Base-by-base conservation (phyloP, 2,113 vertebrate genomes). In the Bubo bubo region DNA sequence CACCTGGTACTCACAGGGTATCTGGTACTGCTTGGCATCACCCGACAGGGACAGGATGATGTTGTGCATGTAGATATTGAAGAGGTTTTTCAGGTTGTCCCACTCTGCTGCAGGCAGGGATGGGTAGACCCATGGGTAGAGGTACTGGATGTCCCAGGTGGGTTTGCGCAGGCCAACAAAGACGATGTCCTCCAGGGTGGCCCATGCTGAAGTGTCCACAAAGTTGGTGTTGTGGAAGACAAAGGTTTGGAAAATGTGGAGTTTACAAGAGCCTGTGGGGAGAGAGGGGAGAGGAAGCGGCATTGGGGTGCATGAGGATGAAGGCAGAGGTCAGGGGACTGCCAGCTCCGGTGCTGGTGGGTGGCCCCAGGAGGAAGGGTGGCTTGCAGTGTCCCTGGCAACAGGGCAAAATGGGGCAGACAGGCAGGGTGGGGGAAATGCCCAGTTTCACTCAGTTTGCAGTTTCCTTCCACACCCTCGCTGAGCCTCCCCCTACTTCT, bases 1-100 rank as follows among this genome's bases (percentile, higher is more conserved):
- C 59, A 79, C 37, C 22, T 47, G 68, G 45, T 92, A 86, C 68
- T 86, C n/a, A 80, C 82, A 39, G 11, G 34, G 15, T 91, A 3
- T 67, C 28, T 73, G 59, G 82, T 15, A 47, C 20, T 12, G 39
- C 3, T 1, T 19, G n/a, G n/a, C n/a, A 47, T 86, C 75, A 13
- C 2, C 1, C 0, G 20, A 18, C 13, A 86, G 2, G n/a, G 11
- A 22, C 34, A 41, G 52, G n/a, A 32, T 3, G 14, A 92, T 8
- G 39, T 74, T 35, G 13, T 68, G 28, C 10, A 22, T 0, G 6
- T 80, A 86, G 60, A 32, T 0, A 10, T 14, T 41, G n/a, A 92
- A 92, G 3, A 92, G 24, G 13, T 86, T 80, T 32, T 67, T 3
- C 53, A 91, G 24, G 45, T 53, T 53, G 2, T 67, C 13, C 67